Conservation (phyloP, 1,140 invertebrate species). For the Colletes latitarsis region DNA sequence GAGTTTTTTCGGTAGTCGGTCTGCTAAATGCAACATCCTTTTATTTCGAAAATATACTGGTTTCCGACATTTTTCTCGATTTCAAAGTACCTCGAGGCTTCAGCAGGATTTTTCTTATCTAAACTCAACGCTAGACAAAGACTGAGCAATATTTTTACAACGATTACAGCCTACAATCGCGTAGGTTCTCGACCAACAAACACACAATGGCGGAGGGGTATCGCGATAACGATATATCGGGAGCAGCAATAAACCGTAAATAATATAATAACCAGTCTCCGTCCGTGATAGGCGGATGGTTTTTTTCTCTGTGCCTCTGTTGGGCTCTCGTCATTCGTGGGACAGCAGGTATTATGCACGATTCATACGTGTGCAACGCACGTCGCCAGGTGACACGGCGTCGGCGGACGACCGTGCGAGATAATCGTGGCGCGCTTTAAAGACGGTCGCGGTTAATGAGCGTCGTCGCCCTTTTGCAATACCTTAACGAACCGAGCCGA, state of each 20-base stretch:
- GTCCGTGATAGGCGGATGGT: background rate
- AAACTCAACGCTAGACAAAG: too few species aligned
- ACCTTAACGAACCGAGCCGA: constrained; percentile 20
- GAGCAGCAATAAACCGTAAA: constrained; percentile 29
- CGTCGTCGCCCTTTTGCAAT: background rate
- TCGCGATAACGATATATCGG: background rate
- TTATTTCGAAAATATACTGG: too few species aligned
- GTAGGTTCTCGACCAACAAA: constrained; percentile 10
- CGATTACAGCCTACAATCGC: too few species aligned
- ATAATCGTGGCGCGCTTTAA: constrained; percentile 30
- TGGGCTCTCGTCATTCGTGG: background rate
- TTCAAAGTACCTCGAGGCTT: too few species aligned
- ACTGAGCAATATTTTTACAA: too few species aligned
- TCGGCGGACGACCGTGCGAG: background rate
- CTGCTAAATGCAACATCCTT: too few species aligned
- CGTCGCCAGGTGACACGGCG: constrained; percentile 20
- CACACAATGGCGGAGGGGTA: background rate
- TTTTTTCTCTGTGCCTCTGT: background rate
- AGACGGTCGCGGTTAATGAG: constrained; percentile 43
- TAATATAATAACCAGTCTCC: constrained; percentile 35
- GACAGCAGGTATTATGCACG: constrained; percentile 11
- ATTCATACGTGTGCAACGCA: constrained; percentile 29
- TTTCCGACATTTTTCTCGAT: too few species aligned
- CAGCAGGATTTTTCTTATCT: too few species aligned
- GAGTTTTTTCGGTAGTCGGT: too few species aligned